Conservation (phyloP, 23 tunicate genomes). For the Diplosoma virens region DNA sequence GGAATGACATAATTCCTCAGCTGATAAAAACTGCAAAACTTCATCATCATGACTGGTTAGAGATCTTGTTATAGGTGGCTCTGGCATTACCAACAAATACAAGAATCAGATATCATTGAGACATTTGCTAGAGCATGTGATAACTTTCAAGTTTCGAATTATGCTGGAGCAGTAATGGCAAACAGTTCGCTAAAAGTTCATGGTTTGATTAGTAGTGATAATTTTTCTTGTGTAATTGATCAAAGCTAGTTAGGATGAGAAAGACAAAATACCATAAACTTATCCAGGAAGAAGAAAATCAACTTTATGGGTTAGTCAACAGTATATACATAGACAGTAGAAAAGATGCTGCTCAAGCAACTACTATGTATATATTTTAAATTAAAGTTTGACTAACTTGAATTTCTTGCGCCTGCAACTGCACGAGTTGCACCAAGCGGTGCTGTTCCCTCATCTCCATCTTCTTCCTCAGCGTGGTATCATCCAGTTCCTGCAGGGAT, state of each 20-base stretch:
- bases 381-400: slow-evolving; percentile 65
- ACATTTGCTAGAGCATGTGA: neutral
- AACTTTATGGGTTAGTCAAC: neutral
- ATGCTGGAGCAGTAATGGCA: neutral
- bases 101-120: too few species aligned
- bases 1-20: too few species aligned
- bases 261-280: neutral
- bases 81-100: too few species aligned
- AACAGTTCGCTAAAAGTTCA: neutral
- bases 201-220: neutral
- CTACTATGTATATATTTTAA: neutral
- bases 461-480: slow-evolving; percentile 33
- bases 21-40: too few species aligned
- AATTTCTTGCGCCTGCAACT: slow-evolving; percentile 86
- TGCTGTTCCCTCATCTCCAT: slow-evolving; percentile 70
- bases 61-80: too few species aligned
- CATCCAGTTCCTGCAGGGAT: slow-evolving; percentile 45
- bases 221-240: neutral
- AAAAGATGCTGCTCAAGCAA: neutral
- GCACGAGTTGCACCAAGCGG: slow-evolving; percentile 80
- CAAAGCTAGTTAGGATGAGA: neutral
- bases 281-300: neutral
- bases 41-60: too few species aligned
- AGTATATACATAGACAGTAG: neutral
- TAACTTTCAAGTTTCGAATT: neutral